Base-by-base conservation (phyloP, 2,888 invertebrate species). In the Anarsia innoxiella region DNA sequence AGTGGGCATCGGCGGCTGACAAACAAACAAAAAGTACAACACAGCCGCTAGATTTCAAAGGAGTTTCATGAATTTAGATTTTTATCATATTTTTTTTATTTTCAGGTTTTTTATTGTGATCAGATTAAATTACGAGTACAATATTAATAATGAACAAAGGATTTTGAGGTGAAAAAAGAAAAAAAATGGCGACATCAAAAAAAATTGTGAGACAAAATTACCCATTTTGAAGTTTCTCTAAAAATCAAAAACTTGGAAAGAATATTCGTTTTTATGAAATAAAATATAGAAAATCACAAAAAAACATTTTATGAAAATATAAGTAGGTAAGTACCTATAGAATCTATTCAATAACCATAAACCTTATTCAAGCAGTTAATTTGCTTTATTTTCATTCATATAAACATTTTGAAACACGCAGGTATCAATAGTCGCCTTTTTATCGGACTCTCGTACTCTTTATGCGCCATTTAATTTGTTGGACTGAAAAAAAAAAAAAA, bases 11-110 rank as follows among this genome's bases (percentile, higher is more conserved):
- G 63, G 40, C 53, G 56, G 72, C 74, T 78, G 75, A 78, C 79
- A 76, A 80, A 78, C 71, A 79, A 82, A 83, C 79, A 79, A 79
- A 79, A 80, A 78, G 66, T 69, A 66, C 48, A 31, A 14, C 26
- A 26, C 26, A 26, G 33, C 11, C 33, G 26, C 33, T 33, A 33
- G 33, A 26, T 14, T 25, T 4, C 4, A 8, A 3, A 8, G 19
- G 19, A 19, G 19, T 8, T 19, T 19, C 8, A 19, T 3, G 19
- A 8, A 19, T 19, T 3, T n/a, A n/a, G n/a, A n/a, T n/a, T n/a
- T n/a, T n/a, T n/a, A n/a, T n/a, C n/a, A n/a, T n/a, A n/a, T n/a
- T n/a, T n/a, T n/a, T n/a, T n/a, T n/a, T n/a, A n/a, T n/a, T n/a
- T n/a, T n/a, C n/a, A n/a, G n/a, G n/a, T n/a, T n/a, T n/a, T n/a